Conservation (phyloP, 2,797 vertebrate genomes). For the Buphagus erythrorhynchus region DNA sequence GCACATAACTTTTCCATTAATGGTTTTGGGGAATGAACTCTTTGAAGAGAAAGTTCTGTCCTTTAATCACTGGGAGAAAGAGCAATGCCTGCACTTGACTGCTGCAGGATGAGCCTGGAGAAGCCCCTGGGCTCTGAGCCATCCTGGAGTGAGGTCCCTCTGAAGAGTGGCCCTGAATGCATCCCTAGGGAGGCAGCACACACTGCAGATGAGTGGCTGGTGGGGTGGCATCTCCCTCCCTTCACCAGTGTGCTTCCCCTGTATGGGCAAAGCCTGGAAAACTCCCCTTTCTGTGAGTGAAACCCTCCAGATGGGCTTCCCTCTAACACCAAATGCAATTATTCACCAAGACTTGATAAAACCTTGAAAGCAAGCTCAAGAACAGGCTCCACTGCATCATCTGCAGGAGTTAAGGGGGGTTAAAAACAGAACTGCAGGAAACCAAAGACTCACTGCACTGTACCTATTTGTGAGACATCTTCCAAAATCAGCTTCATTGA, state of each 20-base stretch:
- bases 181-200: background rate
- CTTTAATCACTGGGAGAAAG: background rate
- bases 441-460: background rate
- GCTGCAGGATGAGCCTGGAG: background rate
- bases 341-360: background rate
- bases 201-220: background rate
- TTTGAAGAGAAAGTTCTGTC: background rate
- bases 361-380: background rate
- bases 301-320: background rate
- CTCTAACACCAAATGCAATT: background rate
- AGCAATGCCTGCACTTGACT: background rate
- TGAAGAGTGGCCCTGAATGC: background rate
- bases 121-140: background rate
- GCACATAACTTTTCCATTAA: slow-evolving; percentile 8
- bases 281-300: background rate
- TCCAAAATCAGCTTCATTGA: background rate
- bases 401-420: background rate
- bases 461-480: slow-evolving; percentile 2
- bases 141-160: background rate
- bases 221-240: background rate
- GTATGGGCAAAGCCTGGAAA: accelerated
- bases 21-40: background rate
- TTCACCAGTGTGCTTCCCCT: background rate
- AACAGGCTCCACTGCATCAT: background rate
- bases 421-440: background rate